Evolutionary conservation across 2,113 vertebrate genomes (phyloP).

Genomic region (Pithys albifrons): DNA sequence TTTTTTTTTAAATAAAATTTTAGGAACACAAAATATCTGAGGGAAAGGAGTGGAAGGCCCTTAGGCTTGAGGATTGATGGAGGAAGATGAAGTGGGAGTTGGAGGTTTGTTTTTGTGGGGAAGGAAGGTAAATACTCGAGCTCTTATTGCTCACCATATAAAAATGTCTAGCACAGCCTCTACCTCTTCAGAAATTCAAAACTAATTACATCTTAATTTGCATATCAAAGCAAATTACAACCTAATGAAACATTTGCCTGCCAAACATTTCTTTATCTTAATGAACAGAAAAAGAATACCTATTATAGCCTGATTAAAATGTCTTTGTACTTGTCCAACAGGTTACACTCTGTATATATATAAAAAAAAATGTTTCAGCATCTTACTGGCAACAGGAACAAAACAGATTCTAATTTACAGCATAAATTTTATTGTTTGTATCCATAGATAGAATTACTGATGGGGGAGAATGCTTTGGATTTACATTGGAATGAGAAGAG

Average conservation of each 20-base stretch:
- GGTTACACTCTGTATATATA: conserved; percentile 21
- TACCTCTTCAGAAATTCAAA: conserved; percentile 75
- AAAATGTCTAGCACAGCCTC: conserved; percentile 69
- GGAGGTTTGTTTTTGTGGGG: neutral
- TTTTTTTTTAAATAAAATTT: neutral
- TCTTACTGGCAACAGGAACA: neutral
- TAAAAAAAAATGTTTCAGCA: neutral
- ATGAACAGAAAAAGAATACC: conserved; percentile 71
- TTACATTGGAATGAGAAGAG: neutral
- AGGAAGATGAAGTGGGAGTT: neutral
- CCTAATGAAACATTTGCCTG: conserved; percentile 76
- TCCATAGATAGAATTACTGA: neutral
- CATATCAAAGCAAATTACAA: conserved; percentile 81
- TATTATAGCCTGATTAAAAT: conserved; percentile 71
- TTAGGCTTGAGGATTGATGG: neutral
- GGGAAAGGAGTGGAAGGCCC: neutral
- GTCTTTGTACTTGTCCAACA: conserved; percentile 50
- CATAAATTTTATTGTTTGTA: neutral
- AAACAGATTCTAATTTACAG: conserved; percentile 42
- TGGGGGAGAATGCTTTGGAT: neutral
- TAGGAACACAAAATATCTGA: neutral
- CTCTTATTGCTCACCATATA: conserved; percentile 41
- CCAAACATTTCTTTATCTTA: conserved; percentile 77
- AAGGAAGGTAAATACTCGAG: conserved; percentile 52
- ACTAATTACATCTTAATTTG: conserved; percentile 79